Evolutionary conservation across 2,113 vertebrate genomes (phyloP).

Genomic region (Elgaria multicarinata): DNA sequence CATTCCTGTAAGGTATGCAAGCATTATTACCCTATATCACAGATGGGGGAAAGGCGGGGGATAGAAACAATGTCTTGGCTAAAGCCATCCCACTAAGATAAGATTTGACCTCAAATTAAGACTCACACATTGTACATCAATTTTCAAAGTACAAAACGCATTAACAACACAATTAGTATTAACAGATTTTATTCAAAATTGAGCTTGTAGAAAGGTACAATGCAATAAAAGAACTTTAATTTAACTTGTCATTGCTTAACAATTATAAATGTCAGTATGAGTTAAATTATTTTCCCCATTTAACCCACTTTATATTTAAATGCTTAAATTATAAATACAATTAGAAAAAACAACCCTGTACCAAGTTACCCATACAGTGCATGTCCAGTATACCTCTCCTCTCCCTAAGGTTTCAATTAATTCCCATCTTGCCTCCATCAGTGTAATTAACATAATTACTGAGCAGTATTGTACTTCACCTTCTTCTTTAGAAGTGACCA

Average conservation of each 20-base stretch:
- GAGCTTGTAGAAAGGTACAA: background rate
- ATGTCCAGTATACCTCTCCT: conserved; percentile 19
- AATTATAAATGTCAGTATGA: background rate
- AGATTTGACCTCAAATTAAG: background rate
- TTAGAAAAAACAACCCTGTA: conserved; percentile 15
- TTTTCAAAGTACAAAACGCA: background rate
- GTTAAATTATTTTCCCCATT: background rate
- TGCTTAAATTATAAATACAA: background rate
- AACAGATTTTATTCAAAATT: background rate
- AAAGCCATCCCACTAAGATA: background rate
- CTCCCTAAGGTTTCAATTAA: conserved; percentile 56
- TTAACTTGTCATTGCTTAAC: conserved; percentile 2
- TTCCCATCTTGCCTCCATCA: conserved; percentile 50
- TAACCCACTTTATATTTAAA: background rate
- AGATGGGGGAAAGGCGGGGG: no score
- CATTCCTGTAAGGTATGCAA: no score
- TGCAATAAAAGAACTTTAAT: background rate
- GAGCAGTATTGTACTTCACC: conserved; percentile 41
- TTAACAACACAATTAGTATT: background rate
- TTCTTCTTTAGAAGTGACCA: conserved; percentile 58
- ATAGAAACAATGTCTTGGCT: no score
- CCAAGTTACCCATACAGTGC: conserved; percentile 15
- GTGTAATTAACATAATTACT: conserved; percentile 55
- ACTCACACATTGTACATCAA: background rate
- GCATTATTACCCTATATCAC: no score